phyloP scores from a whole-genome alignment of 2,797 vertebrate genomes.

The Acrossocheilus wenchowensis region DNA sequence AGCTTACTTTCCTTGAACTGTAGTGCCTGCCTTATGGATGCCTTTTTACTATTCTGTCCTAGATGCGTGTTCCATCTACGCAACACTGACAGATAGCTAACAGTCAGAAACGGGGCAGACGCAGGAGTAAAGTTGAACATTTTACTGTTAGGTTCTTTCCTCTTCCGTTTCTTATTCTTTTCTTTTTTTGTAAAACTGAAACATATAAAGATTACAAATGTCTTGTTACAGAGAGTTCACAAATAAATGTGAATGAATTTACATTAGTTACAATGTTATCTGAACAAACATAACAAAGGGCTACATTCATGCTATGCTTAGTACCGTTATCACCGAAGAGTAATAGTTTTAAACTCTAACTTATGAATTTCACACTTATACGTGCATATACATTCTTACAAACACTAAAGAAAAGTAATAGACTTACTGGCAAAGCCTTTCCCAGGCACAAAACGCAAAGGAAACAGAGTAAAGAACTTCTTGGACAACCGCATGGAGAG shows the following conservation, averaged over 20 bases:
- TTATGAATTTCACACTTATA: not conserved
- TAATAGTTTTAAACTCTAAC: not conserved
- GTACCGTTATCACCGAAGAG: not conserved
- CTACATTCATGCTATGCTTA: not conserved
- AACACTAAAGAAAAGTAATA: not conserved
- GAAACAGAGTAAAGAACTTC: not conserved
- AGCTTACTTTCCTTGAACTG: no score
- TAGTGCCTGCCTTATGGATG: not conserved
- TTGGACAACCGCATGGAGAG: not conserved
- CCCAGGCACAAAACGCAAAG: not conserved
- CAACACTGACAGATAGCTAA: not conserved
- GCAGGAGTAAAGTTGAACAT: not conserved
- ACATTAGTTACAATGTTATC: not conserved
- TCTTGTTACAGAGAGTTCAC: not conserved
- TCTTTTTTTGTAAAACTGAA: not conserved
- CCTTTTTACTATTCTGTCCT: constrained; percentile 16
- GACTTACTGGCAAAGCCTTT: not conserved
- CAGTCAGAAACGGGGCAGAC: not conserved
- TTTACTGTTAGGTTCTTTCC: not conserved
- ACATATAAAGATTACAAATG: not conserved
- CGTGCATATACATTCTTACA: not conserved
- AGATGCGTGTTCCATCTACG: not conserved
- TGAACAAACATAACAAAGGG: not conserved
- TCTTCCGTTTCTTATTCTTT: not conserved
- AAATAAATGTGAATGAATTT: not conserved